A percentile compares a stretch with the other conserved stretches of the same genome.
Conservation (phyloP, 1,140 invertebrate species). For the Wasmannia auropunctata region DNA sequence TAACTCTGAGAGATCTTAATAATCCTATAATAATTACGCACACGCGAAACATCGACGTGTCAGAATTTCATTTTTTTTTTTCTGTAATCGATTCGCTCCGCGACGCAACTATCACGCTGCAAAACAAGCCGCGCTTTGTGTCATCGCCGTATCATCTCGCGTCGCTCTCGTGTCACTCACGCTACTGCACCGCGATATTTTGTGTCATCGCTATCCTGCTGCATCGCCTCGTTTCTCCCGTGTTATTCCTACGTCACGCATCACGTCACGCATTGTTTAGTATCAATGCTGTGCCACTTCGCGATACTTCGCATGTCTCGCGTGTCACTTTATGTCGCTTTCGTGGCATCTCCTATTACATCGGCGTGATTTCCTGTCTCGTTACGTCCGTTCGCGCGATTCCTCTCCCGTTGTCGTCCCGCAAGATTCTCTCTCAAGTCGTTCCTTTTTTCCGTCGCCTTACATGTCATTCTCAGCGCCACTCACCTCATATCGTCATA, state of each 20-base stretch:
- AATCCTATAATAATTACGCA: background rate
- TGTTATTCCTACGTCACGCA: constrained; percentile 46
- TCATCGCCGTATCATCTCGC: constrained; percentile 40
- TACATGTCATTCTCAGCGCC: constrained; percentile 41
- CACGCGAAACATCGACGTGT: background rate
- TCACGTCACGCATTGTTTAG: constrained; percentile 54
- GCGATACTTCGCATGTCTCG: constrained; percentile 54
- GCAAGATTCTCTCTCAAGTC: background rate
- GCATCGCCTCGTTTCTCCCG: constrained; percentile 5
- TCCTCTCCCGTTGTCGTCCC: background rate
- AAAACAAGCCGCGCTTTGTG: constrained; percentile 33
- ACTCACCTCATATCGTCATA: background rate
- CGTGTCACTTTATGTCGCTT: constrained; percentile 57
- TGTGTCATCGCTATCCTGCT: constrained; percentile 39
- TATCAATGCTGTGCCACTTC: constrained; percentile 57
- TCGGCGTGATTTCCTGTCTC: constrained; percentile 54
- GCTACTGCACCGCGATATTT: constrained; percentile 52
- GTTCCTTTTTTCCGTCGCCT: constrained; percentile 51
- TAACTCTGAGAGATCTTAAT: background rate
- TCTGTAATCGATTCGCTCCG: background rate
- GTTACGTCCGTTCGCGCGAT: constrained; percentile 18
- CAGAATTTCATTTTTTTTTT: background rate
- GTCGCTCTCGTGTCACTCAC: constrained; percentile 39
- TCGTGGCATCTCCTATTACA: constrained; percentile 45
- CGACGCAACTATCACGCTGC: background rate